Evolutionary conservation across 2,113 vertebrate species (phyloP).

Genomic region (Sarotherodon lohbergeri): DNA sequence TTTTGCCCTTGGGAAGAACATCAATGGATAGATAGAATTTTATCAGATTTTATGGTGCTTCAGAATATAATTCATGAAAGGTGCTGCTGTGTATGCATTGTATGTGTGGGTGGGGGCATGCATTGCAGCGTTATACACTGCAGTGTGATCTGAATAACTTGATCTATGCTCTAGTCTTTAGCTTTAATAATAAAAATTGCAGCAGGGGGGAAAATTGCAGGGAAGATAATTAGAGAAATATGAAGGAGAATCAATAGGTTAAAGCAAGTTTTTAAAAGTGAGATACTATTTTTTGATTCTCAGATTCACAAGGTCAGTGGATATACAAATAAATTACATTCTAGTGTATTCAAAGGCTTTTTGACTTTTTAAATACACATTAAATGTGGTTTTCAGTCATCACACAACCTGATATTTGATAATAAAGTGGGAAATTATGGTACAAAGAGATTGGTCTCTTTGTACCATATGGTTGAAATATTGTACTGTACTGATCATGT

Average conservation of each 20-base stretch:
- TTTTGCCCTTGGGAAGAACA: conserved; percentile 68
- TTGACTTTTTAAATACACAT: neutral
- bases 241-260: neutral
- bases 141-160: neutral
- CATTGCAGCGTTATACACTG: neutral
- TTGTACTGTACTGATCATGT: neutral
- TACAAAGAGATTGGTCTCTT: neutral
- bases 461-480: neutral
- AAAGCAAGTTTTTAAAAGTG: neutral
- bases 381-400: neutral
- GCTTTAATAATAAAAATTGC: neutral
- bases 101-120: neutral
- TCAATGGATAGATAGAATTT: conserved; percentile 52
- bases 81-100: conserved; percentile 20
- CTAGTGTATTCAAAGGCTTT: neutral
- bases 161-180: neutral
- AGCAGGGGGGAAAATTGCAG: neutral
- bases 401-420: neutral
- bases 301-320: neutral
- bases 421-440: neutral
- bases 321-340: neutral
- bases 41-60: conserved; percentile 69
- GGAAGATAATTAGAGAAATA: neutral
- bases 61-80: conserved; percentile 61
- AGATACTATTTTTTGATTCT: neutral